Evolutionary conservation across 2,113 vertebrate genomes (phyloP), one percentile per base, ranked within the genome.

Genomic region (Sebastes fasciatus): DNA sequence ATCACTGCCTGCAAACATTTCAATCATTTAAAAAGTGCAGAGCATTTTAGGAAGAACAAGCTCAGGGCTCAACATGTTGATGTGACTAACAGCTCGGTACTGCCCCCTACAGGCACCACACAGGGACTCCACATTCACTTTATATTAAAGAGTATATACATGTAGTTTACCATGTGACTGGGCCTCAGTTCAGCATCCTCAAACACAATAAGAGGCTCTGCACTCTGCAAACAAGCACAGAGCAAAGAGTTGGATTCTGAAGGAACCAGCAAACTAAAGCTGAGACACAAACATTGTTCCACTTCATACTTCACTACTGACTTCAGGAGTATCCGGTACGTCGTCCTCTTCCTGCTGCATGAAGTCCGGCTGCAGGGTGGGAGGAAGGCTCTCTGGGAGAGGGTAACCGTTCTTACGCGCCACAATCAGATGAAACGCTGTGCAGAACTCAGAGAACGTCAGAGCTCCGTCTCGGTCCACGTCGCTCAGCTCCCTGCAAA

Each of bases 361-460:
- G 74, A 94, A 96, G 13, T 96, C 95, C 0, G 85, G 84, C 54
- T 2, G 70, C 83, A 99, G 94, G 0, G 96, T 96, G 0, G 95
- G 95, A 0, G 98, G 98, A 17, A 99, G 95, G 1, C 88, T 95
- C 76, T 98, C 97, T 0, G 98, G 98, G 7, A 99, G 94, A 4
- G 96, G 94, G 85, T 97, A 99, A 5, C 98, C 98, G 4, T 99
- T 99, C 93, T 99, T 99, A 34, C 98, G 96, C 0, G 98, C 98
- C 92, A 99, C 98, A 34, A 99, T 97, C 17, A 99, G 94, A 89
- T 99, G 98, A 91, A 99, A 99, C 1, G 98, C 98, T 0, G 96
- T 97, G 94, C 97, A 99, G 77, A 99, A 99, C 91, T 99, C 98
- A 0, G 95, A 74, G 60, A 99, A 95, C 0, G 95, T 98, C 93